phyloP scores from a whole-genome alignment of 53 echinoderm and acorn worm genomes.

The Actinopyga echinites region DNA sequence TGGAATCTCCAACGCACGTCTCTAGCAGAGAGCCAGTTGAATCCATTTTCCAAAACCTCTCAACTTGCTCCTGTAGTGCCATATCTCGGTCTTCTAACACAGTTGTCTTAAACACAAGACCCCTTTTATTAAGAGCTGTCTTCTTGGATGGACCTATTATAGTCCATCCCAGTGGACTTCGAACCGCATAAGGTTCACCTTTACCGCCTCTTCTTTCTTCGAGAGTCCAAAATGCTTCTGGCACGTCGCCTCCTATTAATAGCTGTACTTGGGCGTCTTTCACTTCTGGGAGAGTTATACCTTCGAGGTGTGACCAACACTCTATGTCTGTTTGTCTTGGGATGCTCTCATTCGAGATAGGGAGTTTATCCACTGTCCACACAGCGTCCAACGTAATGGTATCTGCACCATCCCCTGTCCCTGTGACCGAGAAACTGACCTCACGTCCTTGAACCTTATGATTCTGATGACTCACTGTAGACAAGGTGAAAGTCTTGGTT shows the following conservation, averaged over 20 bases:
- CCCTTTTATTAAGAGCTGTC: not conserved
- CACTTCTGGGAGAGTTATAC: conserved; percentile 29
- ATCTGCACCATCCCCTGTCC: conserved; percentile 24
- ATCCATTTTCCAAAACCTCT: conserved; percentile 59
- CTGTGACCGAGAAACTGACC: conserved; percentile 41
- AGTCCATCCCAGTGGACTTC: conserved; percentile 50
- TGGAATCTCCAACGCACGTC: conserved; percentile 44
- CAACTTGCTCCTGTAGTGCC: conserved; percentile 40
- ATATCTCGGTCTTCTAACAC: not conserved
- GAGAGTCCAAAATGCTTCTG: conserved; percentile 60
- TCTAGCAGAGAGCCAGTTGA: conserved; percentile 29
- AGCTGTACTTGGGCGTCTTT: conserved; percentile 25
- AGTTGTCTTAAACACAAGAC: not conserved
- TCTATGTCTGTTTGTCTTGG: conserved; percentile 41
- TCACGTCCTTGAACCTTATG: conserved; percentile 23
- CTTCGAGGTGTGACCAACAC: conserved; percentile 50
- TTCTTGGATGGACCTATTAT: not conserved
- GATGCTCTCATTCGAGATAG: conserved; percentile 34
- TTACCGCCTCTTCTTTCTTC: conserved; percentile 43
- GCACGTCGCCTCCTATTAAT: conserved; percentile 52
- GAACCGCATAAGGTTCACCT: conserved; percentile 58
- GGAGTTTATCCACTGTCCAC: conserved; percentile 54
- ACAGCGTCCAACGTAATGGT: conserved; percentile 29
- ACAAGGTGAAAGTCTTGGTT: conserved; percentile 29
- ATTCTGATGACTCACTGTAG: conserved; percentile 33